phyloP scores from a whole-genome alignment of 2,797 vertebrate genomes.

The Coendou prehensilis region DNA sequence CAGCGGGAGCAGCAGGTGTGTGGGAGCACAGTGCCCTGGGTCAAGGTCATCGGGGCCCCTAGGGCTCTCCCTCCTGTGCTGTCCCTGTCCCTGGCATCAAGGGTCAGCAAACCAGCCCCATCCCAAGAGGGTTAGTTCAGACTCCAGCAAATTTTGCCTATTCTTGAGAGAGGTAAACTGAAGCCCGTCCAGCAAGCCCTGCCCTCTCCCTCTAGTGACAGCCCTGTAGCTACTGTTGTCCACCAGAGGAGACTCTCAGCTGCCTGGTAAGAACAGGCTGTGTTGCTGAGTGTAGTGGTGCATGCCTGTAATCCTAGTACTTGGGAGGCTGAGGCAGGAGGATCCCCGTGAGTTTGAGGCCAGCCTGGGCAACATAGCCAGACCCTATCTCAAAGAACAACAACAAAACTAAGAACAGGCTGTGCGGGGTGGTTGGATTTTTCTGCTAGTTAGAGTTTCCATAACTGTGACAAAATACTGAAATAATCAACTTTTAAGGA shows the following conservation, averaged over 20 bases:
- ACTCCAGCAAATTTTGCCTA: neutral
- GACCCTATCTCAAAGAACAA: neutral
- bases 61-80: neutral
- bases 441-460: neutral
- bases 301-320: neutral
- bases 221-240: neutral
- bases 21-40: neutral
- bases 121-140: neutral
- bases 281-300: neutral
- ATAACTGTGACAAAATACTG: neutral
- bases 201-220: neutral
- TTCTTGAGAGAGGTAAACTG: neutral
- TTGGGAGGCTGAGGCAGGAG: neutral
- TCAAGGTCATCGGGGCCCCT: neutral
- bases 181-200: neutral
- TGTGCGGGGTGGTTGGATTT: neutral
- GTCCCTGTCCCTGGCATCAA: neutral
- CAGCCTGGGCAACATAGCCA: neutral
- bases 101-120: neutral
- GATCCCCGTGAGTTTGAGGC: neutral
- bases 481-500: neutral
- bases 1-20: neutral
- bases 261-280: neutral
- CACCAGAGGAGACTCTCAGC: constrained; percentile 5
- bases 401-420: neutral